Evolutionary conservation across 2,113 vertebrate genomes (phyloP).

Genomic region (Callipepla californica): DNA sequence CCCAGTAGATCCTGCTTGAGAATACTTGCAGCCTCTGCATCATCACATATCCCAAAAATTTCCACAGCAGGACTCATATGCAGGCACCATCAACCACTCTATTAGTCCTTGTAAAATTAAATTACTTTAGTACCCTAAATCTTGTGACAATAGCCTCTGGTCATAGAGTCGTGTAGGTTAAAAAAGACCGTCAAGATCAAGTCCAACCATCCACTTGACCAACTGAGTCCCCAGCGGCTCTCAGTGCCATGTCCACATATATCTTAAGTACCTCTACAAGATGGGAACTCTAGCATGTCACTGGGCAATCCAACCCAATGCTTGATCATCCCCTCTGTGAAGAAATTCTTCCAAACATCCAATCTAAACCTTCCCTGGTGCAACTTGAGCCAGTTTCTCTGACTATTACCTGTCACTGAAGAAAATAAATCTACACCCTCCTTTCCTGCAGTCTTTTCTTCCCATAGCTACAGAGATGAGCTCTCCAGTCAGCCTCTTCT

Average conservation of each 20-base stretch:
- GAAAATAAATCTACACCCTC: too few species aligned
- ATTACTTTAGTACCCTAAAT: not conserved
- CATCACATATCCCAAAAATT: accelerated
- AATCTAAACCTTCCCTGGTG: too few species aligned
- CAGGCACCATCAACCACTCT: not conserved
- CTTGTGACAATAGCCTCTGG: accelerated
- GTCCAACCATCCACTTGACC: not conserved
- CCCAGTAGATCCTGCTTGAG: not conserved
- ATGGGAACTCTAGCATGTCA: too few species aligned
- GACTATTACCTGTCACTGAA: too few species aligned
- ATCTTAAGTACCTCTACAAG: too few species aligned
- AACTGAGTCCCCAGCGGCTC: not conserved
- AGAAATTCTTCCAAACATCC: too few species aligned
- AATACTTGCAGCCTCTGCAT: not conserved
- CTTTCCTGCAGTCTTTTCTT: too few species aligned
- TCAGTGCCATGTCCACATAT: too few species aligned
- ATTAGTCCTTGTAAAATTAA: not conserved
- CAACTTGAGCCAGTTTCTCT: too few species aligned
- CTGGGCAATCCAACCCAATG: too few species aligned
- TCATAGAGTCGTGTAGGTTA: not conserved
- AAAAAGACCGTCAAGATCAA: not conserved
- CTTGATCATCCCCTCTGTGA: too few species aligned
- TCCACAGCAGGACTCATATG: not conserved
- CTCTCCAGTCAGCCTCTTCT: not conserved
- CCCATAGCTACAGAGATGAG: too few species aligned